A percentile compares a stretch with the other conserved stretches of the same genome.
Conservation (phyloP, 2,888 invertebrate genomes). For the Archips crataeganus region DNA sequence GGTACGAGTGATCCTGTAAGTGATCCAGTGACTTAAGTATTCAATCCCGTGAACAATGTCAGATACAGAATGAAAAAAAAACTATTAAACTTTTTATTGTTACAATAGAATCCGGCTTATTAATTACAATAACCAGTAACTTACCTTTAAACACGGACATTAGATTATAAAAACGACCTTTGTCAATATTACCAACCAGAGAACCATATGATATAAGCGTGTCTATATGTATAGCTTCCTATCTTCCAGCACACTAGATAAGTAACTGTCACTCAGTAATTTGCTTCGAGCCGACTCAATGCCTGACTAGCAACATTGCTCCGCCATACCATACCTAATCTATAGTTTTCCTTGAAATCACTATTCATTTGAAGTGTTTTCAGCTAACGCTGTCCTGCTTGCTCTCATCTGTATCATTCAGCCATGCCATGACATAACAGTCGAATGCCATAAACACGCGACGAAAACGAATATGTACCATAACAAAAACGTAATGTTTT, state of each 20-base stretch:
- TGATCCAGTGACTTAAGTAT: too few relatives aligned
- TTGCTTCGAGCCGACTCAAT: neutral
- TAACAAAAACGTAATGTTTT: conserved; percentile 4
- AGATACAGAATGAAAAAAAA: too few relatives aligned
- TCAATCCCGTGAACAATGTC: too few relatives aligned
- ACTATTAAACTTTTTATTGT: too few relatives aligned
- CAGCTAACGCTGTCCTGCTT: conserved; percentile 18
- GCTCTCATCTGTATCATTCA: neutral
- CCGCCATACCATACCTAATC: conserved; percentile 10
- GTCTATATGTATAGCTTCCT: neutral
- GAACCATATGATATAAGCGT: neutral
- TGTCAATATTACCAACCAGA: neutral
- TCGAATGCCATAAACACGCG: conserved; percentile 16
- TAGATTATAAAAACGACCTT: neutral
- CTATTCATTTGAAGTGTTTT: neutral
- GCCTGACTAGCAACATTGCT: neutral
- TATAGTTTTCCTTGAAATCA: conserved; percentile 17
- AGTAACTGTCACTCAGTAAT: conserved; percentile 6
- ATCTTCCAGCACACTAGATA: neutral
- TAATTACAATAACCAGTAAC: too few relatives aligned
- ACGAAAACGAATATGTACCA: neutral
- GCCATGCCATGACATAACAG: neutral
- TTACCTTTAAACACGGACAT: too few relatives aligned
- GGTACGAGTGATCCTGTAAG: too few relatives aligned
- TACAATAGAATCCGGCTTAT: too few relatives aligned